Evolutionary conservation across 2,888 invertebrate species (phyloP), one percentile per base, ranked within the genome.

Genomic region (Diloba caeruleocephala): DNA sequence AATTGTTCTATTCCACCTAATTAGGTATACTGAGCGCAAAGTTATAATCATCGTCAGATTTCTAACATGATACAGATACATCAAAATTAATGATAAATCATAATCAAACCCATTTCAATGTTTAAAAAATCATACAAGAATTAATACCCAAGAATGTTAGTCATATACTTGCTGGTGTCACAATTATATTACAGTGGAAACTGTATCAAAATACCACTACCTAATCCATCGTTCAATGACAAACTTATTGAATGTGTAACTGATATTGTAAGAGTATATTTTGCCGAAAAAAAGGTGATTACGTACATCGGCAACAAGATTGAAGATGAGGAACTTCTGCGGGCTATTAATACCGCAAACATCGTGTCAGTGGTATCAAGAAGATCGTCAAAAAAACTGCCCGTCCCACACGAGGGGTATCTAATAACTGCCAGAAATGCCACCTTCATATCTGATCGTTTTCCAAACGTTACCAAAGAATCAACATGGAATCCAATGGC

Each of bases 401-500:
- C 21, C n/a, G 13, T 59, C 2, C 51, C 31, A 23, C 56, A 76
- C 10, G 32, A 63, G 34, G 74, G 66, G 2, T 86, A 87, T 51
- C 7, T 88, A 7, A 50, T 88, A 29, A 72, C 69, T 0, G 56
- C 29, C 0, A 65, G 9, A 26, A 53, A 74, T 31, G 54, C 53
- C 1, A 37, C 32, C 1, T 51, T 67, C 10, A 77, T 86, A 6
- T 46, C 36, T 3, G 2, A 45, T 3, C 42, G 53, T 3, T 67
- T 82, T 7, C 15, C 10, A 4, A 13, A 44, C 8, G 34, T 88
- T 0, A 60, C 52, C 1, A 64, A 41, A 33, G 81, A 81, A 26
- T 9, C 42, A 0, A 46, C 68, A 2, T 88, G 88, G 88, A 79
- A 77, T 46, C 88, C 88, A 0, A 37, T 67, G 8, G 76, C 77